Conservation (phyloP, 2,797 vertebrate genomes). For the Anguilla marmorata region DNA sequence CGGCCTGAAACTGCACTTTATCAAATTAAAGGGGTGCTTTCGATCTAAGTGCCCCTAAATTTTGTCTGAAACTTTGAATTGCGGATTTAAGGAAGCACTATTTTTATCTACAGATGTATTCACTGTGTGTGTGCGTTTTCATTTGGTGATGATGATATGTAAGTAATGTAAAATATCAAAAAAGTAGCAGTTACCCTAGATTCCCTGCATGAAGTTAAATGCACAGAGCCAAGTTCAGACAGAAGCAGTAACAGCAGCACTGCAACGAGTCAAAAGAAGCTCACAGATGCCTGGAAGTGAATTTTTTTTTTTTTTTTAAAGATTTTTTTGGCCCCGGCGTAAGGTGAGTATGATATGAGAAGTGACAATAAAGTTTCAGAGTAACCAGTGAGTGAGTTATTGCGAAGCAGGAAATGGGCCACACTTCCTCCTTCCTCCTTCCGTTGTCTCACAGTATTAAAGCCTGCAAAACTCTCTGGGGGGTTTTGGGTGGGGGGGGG, state of each 20-base stretch:
- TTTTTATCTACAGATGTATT: not conserved
- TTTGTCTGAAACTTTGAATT: not conserved
- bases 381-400: conserved; percentile 2
- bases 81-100: not conserved
- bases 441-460: not conserved
- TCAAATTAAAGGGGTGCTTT: conserved; percentile 11
- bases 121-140: not conserved
- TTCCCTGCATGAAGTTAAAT: not conserved
- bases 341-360: not conserved
- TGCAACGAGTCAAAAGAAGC: not conserved
- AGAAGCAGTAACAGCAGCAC: not conserved
- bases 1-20: not conserved
- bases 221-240: not conserved
- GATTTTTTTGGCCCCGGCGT: not conserved
- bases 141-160: not conserved
- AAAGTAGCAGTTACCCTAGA: not conserved
- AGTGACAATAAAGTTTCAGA: not conserved
- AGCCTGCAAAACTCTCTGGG: not conserved
- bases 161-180: not conserved
- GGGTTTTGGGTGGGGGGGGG: not conserved
- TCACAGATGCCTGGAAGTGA: not conserved
- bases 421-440: not conserved
- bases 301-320: not conserved
- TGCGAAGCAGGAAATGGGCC: not conserved
- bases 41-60: not conserved